Evolutionary conservation across 2,888 invertebrate genomes (phyloP).

Genomic region (Halictus quadricinctus): DNA sequence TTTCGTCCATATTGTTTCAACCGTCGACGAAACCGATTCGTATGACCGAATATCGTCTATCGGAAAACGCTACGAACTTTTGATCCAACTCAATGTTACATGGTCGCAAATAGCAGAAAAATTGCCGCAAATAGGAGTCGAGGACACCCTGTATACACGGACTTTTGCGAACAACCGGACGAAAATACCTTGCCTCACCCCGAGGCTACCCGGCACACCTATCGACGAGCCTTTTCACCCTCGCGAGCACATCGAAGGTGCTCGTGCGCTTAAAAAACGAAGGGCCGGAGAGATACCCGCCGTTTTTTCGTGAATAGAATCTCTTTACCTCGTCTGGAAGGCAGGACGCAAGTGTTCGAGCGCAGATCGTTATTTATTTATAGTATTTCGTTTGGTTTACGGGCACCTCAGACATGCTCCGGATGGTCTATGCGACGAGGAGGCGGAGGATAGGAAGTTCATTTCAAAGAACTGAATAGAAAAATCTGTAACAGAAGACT

Average conservation of each 20-base stretch:
- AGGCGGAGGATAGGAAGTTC: background rate
- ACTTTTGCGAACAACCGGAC: conserved; percentile 19
- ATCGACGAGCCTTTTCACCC: conserved; percentile 48
- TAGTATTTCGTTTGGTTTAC: background rate
- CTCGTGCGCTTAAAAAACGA: conserved; percentile 21
- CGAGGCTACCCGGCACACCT: conserved; percentile 37
- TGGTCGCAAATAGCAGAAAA: too few species aligned
- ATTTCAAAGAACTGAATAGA: too few species aligned
- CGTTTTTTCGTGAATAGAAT: conserved; percentile 20
- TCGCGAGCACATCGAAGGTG: conserved; percentile 3
- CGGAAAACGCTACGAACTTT: too few species aligned
- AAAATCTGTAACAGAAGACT: too few species aligned
- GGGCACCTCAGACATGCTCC: background rate
- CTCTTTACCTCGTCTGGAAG: background rate
- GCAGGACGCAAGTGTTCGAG: background rate
- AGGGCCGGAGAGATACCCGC: background rate
- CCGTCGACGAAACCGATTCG: too few species aligned
- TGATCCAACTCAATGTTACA: too few species aligned
- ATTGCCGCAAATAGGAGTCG: too few species aligned
- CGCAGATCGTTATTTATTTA: background rate
- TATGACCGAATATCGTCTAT: too few species aligned
- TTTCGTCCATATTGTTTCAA: too few species aligned
- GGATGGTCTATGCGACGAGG: background rate
- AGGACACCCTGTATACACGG: conserved; percentile 8
- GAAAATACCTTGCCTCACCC: conserved; percentile 47